A percentile compares a stretch with the other conserved stretches of the same genome.
Conservation (phyloP, 2,797 vertebrate species). For the Galagoides demidoff region DNA sequence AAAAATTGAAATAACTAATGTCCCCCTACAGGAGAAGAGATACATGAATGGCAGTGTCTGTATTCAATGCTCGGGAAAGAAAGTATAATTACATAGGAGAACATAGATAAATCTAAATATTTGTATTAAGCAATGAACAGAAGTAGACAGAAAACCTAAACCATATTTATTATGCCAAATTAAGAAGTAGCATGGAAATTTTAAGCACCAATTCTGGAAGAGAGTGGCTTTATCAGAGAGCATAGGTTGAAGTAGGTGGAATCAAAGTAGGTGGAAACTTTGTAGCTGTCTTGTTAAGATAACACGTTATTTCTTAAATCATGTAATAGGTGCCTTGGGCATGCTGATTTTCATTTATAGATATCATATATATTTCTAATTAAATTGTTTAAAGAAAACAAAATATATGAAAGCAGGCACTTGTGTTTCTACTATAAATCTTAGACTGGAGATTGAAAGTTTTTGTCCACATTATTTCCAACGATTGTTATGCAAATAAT, state of each 20-base stretch:
- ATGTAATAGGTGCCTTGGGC: background rate
- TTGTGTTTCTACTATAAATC: slow-evolving; percentile 12
- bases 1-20: background rate
- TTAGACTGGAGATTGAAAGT: background rate
- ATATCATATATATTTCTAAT: background rate
- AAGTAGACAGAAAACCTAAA: background rate
- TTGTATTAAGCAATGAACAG: background rate
- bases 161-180: background rate
- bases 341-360: slow-evolving; percentile 21
- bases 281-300: background rate
- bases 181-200: background rate
- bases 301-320: background rate
- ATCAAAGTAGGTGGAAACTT: background rate
- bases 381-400: slow-evolving; percentile 27
- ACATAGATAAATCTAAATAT: background rate
- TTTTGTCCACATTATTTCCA: background rate
- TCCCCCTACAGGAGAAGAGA: background rate
- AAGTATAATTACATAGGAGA: background rate
- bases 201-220: slow-evolving; percentile 15
- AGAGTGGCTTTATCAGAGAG: background rate
- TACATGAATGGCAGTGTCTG: background rate
- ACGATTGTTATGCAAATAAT: background rate
- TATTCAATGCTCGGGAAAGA: background rate
- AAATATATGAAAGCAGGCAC: background rate
- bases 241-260: background rate